Percentiles rank a stretch among this genome's conserved stretches.
phyloP scores from a whole-genome alignment of 1,140 invertebrate species.

The Trialeurodes vaporariorum region DNA sequence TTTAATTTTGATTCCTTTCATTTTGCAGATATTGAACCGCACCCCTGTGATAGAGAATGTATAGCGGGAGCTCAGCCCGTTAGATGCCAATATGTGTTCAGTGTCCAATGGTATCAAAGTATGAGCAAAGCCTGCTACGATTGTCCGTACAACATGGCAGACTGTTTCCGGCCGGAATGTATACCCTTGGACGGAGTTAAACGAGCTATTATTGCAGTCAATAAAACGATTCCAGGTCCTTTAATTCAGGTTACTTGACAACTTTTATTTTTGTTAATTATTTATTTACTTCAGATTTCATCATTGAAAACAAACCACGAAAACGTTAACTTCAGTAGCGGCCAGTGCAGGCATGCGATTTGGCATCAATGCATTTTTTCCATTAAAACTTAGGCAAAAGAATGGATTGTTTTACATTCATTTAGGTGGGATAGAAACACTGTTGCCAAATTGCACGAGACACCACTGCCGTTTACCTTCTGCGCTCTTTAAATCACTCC shows the following conservation, averaged over 20 bases:
- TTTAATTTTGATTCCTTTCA: background rate
- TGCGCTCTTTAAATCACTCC: too few relatives aligned
- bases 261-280: too few relatives aligned
- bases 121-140: conserved; percentile 78
- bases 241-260: conserved; percentile 64
- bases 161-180: conserved; percentile 68
- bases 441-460: too few relatives aligned
- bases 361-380: too few relatives aligned
- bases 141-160: conserved; percentile 60
- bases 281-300: too few relatives aligned
- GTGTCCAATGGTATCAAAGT: conserved; percentile 64
- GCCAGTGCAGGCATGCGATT: too few relatives aligned
- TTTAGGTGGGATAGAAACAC: too few relatives aligned
- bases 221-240: conserved; percentile 78
- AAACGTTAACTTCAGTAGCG: too few relatives aligned
- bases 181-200: conserved; percentile 66
- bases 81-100: conserved; percentile 56
- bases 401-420: too few relatives aligned
- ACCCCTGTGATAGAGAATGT: conserved; percentile 44
- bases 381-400: too few relatives aligned
- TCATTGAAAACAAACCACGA: too few relatives aligned
- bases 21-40: conserved; percentile 9
- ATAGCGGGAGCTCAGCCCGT: conserved; percentile 39
- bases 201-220: conserved; percentile 61
- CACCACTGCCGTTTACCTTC: too few relatives aligned